phyloP scores from a whole-genome alignment of 1,140 invertebrate species.

The Vanessa tameamea region DNA sequence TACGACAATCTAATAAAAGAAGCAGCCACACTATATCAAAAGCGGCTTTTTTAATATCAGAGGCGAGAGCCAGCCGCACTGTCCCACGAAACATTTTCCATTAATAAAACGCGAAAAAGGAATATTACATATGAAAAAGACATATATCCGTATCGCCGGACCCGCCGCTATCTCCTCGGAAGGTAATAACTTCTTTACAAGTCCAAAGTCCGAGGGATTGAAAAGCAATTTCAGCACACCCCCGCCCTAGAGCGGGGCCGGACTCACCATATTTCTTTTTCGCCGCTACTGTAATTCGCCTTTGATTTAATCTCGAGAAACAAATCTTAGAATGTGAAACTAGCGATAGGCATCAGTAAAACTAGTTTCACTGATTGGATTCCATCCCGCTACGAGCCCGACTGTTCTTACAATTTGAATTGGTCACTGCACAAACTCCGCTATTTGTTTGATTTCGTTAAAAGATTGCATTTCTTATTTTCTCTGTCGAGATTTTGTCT shows the following conservation, averaged over 20 bases:
- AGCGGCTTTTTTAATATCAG: slow-evolving; percentile 72
- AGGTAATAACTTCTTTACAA: slow-evolving; percentile 83
- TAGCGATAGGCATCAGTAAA: slow-evolving; percentile 77
- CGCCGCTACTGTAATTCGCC: slow-evolving; percentile 79
- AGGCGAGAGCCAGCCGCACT: slow-evolving; percentile 66
- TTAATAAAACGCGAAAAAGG: slow-evolving; percentile 81
- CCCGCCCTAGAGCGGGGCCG: slow-evolving; percentile 70
- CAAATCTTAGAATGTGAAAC: slow-evolving; percentile 81
- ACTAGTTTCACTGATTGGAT: slow-evolving; percentile 78
- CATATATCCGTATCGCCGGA: slow-evolving; percentile 80
- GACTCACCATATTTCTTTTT: slow-evolving; percentile 79
- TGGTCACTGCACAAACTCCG: slow-evolving; percentile 68
- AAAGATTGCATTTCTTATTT: slow-evolving; percentile 76
- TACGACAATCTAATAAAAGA: slow-evolving; percentile 70
- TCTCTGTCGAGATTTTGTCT: slow-evolving; percentile 43
- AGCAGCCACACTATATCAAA: slow-evolving; percentile 65
- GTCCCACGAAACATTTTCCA: slow-evolving; percentile 80
- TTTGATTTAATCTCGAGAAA: slow-evolving; percentile 81
- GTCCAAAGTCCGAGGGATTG: slow-evolving; percentile 83
- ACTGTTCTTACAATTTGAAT: slow-evolving; percentile 69
- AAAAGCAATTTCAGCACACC: slow-evolving; percentile 82
- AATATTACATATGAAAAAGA: slow-evolving; percentile 81
- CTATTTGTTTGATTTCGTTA: slow-evolving; percentile 74
- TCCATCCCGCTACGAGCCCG: slow-evolving; percentile 61
- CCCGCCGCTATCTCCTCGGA: slow-evolving; percentile 79